Evolutionary conservation across 2,888 invertebrate genomes (phyloP), one percentile per base, ranked within the genome.

Genomic region (Torymus auratus): DNA sequence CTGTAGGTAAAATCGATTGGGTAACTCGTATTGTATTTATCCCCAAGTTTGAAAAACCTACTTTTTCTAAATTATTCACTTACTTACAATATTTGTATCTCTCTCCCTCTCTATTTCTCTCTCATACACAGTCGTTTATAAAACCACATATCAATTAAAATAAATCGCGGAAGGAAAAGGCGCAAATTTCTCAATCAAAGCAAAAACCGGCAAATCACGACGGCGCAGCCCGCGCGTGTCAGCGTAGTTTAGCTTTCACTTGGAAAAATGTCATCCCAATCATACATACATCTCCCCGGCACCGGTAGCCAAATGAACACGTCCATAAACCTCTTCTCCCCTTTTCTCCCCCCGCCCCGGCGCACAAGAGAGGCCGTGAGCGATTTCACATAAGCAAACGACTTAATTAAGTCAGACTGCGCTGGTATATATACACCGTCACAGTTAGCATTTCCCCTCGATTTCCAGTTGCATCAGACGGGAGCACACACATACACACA

Each of bases 391-490:
- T 41, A 68, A 73, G 77, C 68, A 69, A 79, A 69, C 79, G 76
- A 79, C 79, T 79, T 80, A 80, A 82, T 79, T 79, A 80, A 73
- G 53, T 68, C 15, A 52, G 28, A 50, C 15, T 15, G 15, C n/a
- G 20, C 53, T 3, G 11, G 53, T 7, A 15, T 2, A 15, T 2
- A 68, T 13, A 50, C 50, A 13, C n/a, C 56, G 72, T 58, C 17
- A n/a, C 55, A 17, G 50, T 72, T 55, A 14, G 53, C 60, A 73
- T 72, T 74, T 78, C 20, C 62, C 72, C 28, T 64, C 56, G 28
- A 72, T 73, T 76, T 82, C 74, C 65, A 77, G 70, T 80, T 77
- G 73, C 72, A 70, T 78, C 81, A 60, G 62, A 55, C 13, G 68
- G 7, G 28, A 2, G 0, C 20, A 20, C 20, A 20, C 20, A 20